Base-by-base conservation (phyloP, 2,797 vertebrate species). In the Neopelma chrysocephalum region DNA sequence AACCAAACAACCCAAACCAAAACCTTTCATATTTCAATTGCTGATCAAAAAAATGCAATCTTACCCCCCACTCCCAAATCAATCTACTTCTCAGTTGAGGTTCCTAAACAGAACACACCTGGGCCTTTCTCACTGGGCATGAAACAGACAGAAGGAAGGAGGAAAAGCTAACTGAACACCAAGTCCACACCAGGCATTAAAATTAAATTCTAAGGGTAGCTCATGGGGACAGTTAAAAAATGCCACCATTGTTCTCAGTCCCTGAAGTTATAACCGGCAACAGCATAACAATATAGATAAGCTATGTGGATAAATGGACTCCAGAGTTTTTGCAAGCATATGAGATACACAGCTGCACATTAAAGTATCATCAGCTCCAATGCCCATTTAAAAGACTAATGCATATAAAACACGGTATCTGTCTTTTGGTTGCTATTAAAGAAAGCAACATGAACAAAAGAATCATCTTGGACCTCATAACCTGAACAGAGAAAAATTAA, bases 271-370 rank as follows among this genome's bases (percentile, higher is more conserved):
- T 0, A 12, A 57, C 17, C 0, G 1, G 6, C 34, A 77, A 22
- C 47, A 70, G 31, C 12, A 2, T 2, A 80, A 51, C 32, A 32
- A 20, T 1, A 12, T 4, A 65, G 29, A 18, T 12, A 95, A 79
- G 8, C 40, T 40, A 54, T 40, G 19, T 1, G 32, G 40, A 36
- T 21, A 48, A 64, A 61, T 4, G 32, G 27, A 54, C 12, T 19
- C 42, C 34, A 36, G 22, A 54, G 27, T 38, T 81, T n/a, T 15
- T 47, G 15, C 50, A 70, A 51, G 20, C 21, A 7, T 5, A 22
- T 4, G 13, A 6, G 3, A 31, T 9, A 42, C 1, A 1, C 9
- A 10, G 13, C n/a, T 72, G 29, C 7, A 53, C 17, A 6, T 42
- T 18, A 11, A 60, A 36, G 19, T 10, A 71, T 12, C 57, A 40